phyloP scores from a whole-genome alignment of 2,113 vertebrate species.

The Nesospiza acunhae region DNA sequence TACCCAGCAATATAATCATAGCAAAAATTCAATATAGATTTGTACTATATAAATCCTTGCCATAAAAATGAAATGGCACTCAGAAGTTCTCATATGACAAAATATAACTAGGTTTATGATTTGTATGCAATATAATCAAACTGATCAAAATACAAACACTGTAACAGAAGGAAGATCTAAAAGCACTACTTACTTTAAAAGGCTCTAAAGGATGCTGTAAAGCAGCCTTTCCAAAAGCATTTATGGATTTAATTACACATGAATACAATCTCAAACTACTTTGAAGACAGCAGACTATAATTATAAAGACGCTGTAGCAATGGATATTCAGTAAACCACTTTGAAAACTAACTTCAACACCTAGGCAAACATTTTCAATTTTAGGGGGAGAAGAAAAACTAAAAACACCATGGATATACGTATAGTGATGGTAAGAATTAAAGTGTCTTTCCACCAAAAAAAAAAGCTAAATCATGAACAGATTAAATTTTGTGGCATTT shows the following conservation, averaged over 20 bases:
- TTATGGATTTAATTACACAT: background rate
- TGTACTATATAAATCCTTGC: background rate
- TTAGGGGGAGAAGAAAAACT: background rate
- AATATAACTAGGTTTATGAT: background rate
- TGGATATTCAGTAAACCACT: background rate
- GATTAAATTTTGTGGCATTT: background rate
- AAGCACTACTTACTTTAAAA: background rate
- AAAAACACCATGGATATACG: background rate
- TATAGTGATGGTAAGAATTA: background rate
- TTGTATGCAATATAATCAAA: background rate
- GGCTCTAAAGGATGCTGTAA: background rate
- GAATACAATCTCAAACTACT: background rate
- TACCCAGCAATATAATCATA: background rate
- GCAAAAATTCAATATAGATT: background rate
- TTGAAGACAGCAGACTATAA: background rate
- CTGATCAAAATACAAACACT: background rate
- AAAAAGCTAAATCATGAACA: background rate
- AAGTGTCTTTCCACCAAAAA: background rate
- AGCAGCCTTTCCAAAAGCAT: background rate
- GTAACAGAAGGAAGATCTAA: background rate
- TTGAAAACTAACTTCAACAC: background rate
- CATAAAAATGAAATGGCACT: background rate
- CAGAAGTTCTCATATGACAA: background rate
- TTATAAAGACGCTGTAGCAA: background rate
- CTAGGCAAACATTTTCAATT: background rate